Evolutionary conservation across 2,113 vertebrate genomes (phyloP).

Genomic region (Mus spicilegus): DNA sequence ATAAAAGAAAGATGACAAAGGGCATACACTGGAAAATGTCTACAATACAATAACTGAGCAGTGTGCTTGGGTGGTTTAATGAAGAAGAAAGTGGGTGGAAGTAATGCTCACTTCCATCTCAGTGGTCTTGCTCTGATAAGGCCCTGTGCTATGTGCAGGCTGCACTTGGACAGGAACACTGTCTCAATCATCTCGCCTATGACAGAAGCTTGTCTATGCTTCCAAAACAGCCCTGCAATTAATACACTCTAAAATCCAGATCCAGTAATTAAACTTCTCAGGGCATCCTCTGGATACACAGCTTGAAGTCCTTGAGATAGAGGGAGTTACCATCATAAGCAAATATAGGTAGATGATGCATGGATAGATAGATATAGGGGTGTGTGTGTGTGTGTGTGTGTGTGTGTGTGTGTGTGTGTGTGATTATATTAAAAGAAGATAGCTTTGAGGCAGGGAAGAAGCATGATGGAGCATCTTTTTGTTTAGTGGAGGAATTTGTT

Average conservation of each 20-base stretch:
- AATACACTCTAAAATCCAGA: not conserved
- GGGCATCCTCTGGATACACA: conserved; percentile 6
- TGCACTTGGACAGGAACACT: not conserved
- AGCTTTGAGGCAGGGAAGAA: not conserved
- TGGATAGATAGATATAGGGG: not conserved
- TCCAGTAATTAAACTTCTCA: not conserved
- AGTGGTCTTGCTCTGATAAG: not conserved
- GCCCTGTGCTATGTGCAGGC: fast-evolving
- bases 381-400: not conserved
- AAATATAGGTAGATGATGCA: not conserved
- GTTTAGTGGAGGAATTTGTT: not conserved
- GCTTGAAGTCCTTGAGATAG: not conserved
- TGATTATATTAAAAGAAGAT: not conserved
- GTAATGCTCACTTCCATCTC: not conserved
- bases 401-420: not conserved
- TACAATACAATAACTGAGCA: not conserved
- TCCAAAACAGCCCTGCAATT: conserved; percentile 13
- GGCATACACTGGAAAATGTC: not conserved
- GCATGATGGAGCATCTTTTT: not conserved
- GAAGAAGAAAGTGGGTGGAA: not conserved
- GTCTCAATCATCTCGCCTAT: not conserved
- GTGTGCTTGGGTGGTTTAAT: not conserved
- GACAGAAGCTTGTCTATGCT: not conserved
- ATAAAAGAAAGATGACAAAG: not conserved
- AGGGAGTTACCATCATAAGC: not conserved